Evolutionary conservation across 2,888 invertebrate genomes (phyloP), one percentile per base, ranked within the genome.

Genomic region (Drosophila gaucha): DNA sequence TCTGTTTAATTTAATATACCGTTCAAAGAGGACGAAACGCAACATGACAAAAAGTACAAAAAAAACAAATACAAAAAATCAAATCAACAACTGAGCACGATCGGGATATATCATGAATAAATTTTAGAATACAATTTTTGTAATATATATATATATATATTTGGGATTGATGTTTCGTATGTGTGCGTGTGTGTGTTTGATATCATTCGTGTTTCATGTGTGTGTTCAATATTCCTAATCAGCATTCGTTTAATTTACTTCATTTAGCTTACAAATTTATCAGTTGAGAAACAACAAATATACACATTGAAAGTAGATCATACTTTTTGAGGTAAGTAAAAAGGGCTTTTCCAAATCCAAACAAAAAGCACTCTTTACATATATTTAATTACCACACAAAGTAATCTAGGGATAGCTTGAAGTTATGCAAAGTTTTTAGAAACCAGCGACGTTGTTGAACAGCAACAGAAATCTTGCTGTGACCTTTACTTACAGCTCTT

Each of bases 81-180:
- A 85, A 74, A 80, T 65, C 44, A 82, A 82, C 68, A 80, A 64
- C 68, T 80, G 71, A 80, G 59, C 49, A 74, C 82, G 78, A 78
- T 82, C 59, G 78, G 82, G 82, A 82, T 69, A 85, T 78, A 82
- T 65, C 78, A 86, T 78, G 78, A 80, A 69, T 57, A 63, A 67
- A 43, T 24, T 20, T 38, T 14, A 2, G 24, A 41, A 41, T 6
- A 36, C 49, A 33, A 26, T 47, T 12, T 12, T 2, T 31, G 12
- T 31, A 12, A 31, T 12, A 2, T 31, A 31, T 12, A 31, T 31
- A 31, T 31, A 31, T 1, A 10, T 31, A 5, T 22, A 20, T 31
- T n/a, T 14, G n/a, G 12, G 46, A 20, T 9, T 30, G n/a, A 30
- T 46, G 52, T 38, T 22, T 16, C 16, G 38, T 30, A 9, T 4